phyloP scores from a whole-genome alignment of 2,888 invertebrate species.

The Stenchaetothrips biformis region DNA sequence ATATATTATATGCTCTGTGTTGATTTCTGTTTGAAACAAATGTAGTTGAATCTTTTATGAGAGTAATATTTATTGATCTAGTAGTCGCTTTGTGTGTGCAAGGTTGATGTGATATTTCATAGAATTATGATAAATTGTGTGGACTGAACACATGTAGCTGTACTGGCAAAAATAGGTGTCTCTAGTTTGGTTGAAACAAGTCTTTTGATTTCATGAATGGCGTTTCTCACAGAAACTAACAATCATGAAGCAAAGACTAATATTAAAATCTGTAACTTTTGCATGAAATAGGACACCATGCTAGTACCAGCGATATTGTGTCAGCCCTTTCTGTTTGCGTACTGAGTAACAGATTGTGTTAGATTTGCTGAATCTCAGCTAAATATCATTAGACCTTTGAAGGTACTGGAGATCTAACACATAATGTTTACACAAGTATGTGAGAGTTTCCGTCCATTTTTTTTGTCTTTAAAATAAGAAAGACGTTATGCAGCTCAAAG shows the following conservation, averaged over 20 bases:
- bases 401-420: not conserved
- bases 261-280: no score
- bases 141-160: conserved; percentile 9
- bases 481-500: conserved; percentile 20
- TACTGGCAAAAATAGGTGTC: not conserved
- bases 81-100: conserved; percentile 24
- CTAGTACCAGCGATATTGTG: not conserved
- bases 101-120: conserved; percentile 25
- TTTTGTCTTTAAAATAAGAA: conserved; percentile 25
- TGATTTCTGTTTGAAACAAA: conserved; percentile 25
- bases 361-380: not conserved
- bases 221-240: not conserved
- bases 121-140: conserved; percentile 22
- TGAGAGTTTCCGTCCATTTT: conserved; percentile 21
- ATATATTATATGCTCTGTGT: conserved; percentile 25
- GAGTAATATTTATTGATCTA: conserved; percentile 24
- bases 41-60: conserved; percentile 19
- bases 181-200: not conserved
- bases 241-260: not conserved
- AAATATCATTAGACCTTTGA: not conserved
- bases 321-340: conserved; percentile 23
- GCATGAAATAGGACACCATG: not conserved
- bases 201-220: not conserved
- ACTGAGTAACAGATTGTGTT: not conserved
- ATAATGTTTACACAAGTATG: not conserved